Conservation (phyloP, 2,113 vertebrate species). For the Phasianus colchicus region DNA sequence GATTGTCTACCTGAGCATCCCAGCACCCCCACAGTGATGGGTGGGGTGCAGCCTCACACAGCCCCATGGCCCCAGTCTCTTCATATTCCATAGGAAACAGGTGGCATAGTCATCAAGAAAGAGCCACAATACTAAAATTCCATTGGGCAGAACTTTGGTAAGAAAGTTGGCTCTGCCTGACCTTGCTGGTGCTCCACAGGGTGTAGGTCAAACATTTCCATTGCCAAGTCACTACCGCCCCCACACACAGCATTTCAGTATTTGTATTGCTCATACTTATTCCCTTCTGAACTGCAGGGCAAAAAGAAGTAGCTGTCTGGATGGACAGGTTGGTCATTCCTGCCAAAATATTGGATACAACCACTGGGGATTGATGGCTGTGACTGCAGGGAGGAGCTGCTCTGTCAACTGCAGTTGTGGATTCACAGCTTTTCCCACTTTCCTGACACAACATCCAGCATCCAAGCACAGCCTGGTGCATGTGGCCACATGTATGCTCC, state of each 20-base stretch:
- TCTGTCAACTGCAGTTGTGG: neutral
- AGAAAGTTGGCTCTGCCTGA: neutral
- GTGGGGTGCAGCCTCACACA: neutral
- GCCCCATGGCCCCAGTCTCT: accelerated
- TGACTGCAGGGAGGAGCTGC: slow-evolving; percentile 24
- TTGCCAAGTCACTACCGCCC: slow-evolving; percentile 47
- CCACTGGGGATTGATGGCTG: slow-evolving; percentile 10
- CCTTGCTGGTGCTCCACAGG: neutral
- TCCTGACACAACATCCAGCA: neutral
- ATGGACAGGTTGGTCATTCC: slow-evolving; percentile 39
- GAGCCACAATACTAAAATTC: neutral
- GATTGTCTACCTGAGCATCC: neutral
- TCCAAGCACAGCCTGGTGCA: accelerated
- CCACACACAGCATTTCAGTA: neutral
- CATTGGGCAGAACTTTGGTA: slow-evolving; percentile 26
- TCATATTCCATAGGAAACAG: neutral
- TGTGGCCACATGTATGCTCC: neutral
- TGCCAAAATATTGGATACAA: slow-evolving; percentile 27
- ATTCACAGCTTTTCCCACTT: neutral
- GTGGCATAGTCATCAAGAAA: neutral
- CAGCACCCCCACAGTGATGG: neutral
- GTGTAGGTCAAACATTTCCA: slow-evolving; percentile 52
- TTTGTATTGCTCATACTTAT: neutral
- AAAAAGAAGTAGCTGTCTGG: neutral
- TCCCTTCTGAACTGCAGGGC: neutral